These are phyloP conservation scores for Myopa testacea DNA, from an alignment of 2,888 invertebrate genomes.

Conservation along the genomic window DNA sequence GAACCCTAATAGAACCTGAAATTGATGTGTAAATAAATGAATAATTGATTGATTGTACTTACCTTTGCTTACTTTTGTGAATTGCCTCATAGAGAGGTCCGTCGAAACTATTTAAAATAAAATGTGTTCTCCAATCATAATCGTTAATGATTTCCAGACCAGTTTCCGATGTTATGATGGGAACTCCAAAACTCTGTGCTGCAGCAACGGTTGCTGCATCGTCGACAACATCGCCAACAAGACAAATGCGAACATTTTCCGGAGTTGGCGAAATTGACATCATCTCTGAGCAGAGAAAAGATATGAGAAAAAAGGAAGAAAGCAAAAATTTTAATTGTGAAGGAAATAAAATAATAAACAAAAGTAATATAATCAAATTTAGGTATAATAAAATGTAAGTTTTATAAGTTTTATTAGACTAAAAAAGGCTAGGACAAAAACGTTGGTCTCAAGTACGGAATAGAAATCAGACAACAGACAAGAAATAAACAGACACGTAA, in stretches of 20 bases:
- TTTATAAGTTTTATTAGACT: neutral
- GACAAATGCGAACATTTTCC: conserved; percentile 73
- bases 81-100: conserved; percentile 75
- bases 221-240: conserved; percentile 72
- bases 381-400: neutral
- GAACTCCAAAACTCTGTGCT: conserved; percentile 74
- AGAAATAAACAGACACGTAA: no score
- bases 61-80: conserved; percentile 74
- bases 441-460: no score
- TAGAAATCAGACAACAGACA: no score
- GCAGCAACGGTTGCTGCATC: conserved; percentile 71
- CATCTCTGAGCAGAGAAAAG: conserved; percentile 53
- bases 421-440: neutral
- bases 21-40: no score
- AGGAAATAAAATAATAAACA: neutral
- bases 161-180: conserved; percentile 74
- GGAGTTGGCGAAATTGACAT: conserved; percentile 67
- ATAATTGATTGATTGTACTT: conserved; percentile 47
- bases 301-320: neutral
- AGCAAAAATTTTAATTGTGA: neutral
- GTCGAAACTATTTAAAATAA: conserved; percentile 78
- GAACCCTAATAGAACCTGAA: no score
- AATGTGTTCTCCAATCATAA: conserved; percentile 74
- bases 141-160: conserved; percentile 74
- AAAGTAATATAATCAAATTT: neutral